Evolutionary conservation across 2,888 invertebrate species (phyloP).

Genomic region (Copidosoma aretas): DNA sequence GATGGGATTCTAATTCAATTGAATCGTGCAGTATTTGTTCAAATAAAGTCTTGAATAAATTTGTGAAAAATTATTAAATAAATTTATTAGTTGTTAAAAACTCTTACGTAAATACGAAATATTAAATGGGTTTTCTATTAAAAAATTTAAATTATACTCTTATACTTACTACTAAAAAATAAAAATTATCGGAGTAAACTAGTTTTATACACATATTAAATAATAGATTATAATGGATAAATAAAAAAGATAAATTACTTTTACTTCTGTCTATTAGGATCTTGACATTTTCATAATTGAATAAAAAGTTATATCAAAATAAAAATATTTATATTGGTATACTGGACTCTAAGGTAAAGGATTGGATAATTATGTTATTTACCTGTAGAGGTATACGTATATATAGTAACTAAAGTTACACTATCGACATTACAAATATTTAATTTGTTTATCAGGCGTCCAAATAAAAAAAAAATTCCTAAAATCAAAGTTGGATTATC

Average conservation of each 20-base stretch:
- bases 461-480: slow-evolving; percentile 11
- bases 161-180: slow-evolving; percentile 20
- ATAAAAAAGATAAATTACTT: slow-evolving; percentile 12
- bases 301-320: background rate
- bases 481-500: slow-evolving; percentile 18
- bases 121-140: slow-evolving; percentile 1
- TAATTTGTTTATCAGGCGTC: slow-evolving; percentile 9
- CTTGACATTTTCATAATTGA: background rate
- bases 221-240: no score
- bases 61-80: background rate
- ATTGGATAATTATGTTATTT: slow-evolving; percentile 12
- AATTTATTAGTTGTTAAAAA: background rate
- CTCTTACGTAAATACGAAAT: slow-evolving; percentile 4
- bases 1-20: slow-evolving; percentile 14
- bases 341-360: slow-evolving; percentile 10
- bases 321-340: slow-evolving; percentile 20
- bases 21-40: slow-evolving; percentile 32
- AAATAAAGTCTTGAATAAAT: slow-evolving; percentile 4
- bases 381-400: slow-evolving; percentile 10
- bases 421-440: slow-evolving; percentile 24
- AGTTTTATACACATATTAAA: slow-evolving; percentile 1
- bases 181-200: background rate
- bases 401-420: slow-evolving; percentile 19
- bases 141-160: slow-evolving; percentile 26
- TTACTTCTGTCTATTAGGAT: background rate